phyloP scores from a whole-genome alignment of 2,113 vertebrate genomes.

The Calypte anna region DNA sequence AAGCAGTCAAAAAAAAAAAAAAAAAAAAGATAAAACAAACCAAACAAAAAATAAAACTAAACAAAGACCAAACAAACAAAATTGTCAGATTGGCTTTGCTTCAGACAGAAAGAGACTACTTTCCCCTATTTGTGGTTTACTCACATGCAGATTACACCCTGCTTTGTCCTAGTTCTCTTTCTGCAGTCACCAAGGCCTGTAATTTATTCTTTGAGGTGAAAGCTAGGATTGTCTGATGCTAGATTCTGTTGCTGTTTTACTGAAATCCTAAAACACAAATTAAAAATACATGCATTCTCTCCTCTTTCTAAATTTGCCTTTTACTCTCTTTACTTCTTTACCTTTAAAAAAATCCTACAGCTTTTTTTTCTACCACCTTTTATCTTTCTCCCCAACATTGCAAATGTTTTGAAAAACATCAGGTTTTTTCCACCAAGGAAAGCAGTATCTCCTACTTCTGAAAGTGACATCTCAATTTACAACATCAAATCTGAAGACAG shows the following conservation, averaged over 20 bases:
- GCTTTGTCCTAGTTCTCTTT: not conserved
- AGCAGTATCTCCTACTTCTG: not conserved
- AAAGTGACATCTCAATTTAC: not conserved
- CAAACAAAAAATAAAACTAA: not conserved
- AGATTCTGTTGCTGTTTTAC: not conserved
- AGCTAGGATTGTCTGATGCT: not conserved
- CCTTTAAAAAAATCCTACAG: not conserved
- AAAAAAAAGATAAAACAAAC: not conserved
- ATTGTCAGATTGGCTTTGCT: not conserved
- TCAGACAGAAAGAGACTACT: not conserved
- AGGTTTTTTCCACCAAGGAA: not conserved
- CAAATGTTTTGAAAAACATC: not conserved
- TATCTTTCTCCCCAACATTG: not conserved
- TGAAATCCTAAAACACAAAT: not conserved
- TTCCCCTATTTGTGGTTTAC: not conserved
- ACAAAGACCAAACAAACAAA: not conserved
- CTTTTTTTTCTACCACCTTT: not conserved
- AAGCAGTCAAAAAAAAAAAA: not conserved
- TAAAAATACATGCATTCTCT: not conserved
- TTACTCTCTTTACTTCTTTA: not conserved
- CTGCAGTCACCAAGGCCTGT: not conserved
- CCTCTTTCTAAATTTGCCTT: not conserved
- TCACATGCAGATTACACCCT: not conserved
- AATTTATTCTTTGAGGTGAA: not conserved
- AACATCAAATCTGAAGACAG: not conserved